Conservation (phyloP, 1,140 invertebrate species). For the Monomorium pharaonis region DNA sequence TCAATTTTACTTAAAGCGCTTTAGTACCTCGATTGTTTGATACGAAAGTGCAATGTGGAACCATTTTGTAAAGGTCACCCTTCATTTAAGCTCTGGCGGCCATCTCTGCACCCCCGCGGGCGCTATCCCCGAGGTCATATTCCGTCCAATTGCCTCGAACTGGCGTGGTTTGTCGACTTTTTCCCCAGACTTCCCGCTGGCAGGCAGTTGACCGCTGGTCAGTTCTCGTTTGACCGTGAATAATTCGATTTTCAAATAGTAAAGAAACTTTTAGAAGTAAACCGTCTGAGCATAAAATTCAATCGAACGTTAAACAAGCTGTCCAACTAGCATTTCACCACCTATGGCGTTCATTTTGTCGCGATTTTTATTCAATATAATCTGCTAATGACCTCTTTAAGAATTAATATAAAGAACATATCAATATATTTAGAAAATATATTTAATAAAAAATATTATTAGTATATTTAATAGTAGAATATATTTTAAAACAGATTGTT, state of each 20-base stretch:
- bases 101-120: slow-evolving; percentile 64
- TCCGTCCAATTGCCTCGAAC: slow-evolving; percentile 76
- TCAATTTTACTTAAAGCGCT: not conserved
- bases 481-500: not conserved
- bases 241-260: slow-evolving; percentile 76
- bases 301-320: slow-evolving; percentile 62
- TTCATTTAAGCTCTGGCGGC: slow-evolving; percentile 54
- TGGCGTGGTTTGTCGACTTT: slow-evolving; percentile 70
- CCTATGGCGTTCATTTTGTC: slow-evolving; percentile 11
- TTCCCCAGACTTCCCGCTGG: slow-evolving; percentile 75
- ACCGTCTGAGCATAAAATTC: slow-evolving; percentile 66
- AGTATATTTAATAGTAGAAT: not conserved
- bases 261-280: slow-evolving; percentile 57
- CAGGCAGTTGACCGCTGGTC: slow-evolving; percentile 83
- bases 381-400: not conserved
- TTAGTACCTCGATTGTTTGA: not conserved
- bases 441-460: not conserved
- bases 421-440: not conserved
- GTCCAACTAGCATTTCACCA: slow-evolving; percentile 7
- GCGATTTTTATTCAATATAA: not conserved
- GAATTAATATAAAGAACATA: not conserved
- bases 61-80: slow-evolving; percentile 81
- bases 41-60: slow-evolving; percentile 74
- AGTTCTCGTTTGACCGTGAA: slow-evolving; percentile 82
- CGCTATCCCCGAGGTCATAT: slow-evolving; percentile 62